Evolutionary conservation across 2,797 vertebrate genomes (phyloP).

Genomic region (Coregonus suidteri): DNA sequence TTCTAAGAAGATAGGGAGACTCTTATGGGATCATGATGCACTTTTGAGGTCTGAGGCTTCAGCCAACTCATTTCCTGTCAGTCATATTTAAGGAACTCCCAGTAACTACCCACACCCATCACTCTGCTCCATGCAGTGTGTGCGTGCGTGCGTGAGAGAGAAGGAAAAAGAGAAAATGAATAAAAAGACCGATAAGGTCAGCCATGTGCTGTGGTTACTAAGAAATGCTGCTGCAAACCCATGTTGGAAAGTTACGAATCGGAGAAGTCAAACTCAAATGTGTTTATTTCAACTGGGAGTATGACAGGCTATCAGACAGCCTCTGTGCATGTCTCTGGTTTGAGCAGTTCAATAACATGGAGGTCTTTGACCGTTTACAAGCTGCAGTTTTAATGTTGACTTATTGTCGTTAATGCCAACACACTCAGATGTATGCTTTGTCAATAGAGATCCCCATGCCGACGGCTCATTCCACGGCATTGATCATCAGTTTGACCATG

Average conservation of each 20-base stretch:
- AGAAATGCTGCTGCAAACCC: slow-evolving; percentile 75
- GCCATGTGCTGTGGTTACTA: slow-evolving; percentile 80
- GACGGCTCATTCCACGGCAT: neutral
- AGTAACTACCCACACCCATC: too few relatives aligned
- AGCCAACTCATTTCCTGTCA: too few relatives aligned
- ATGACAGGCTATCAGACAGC: slow-evolving; percentile 38
- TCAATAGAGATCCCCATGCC: neutral
- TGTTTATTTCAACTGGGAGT: slow-evolving; percentile 58
- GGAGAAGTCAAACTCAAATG: slow-evolving; percentile 67
- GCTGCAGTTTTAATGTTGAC: neutral
- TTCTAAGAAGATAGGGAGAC: neutral
- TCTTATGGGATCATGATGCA: too few relatives aligned
- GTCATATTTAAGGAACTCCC: too few relatives aligned
- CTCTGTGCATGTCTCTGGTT: slow-evolving; percentile 16
- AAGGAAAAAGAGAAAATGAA: slow-evolving; percentile 61
- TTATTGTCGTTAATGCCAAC: neutral
- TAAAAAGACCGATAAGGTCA: slow-evolving; percentile 77
- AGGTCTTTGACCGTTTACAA: slow-evolving; percentile 5
- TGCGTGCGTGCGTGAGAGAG: slow-evolving; percentile 17
- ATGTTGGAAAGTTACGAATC: slow-evolving; percentile 70
- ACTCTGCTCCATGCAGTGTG: too few relatives aligned
- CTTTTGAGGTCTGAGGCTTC: too few relatives aligned
- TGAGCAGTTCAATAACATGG: slow-evolving; percentile 10
- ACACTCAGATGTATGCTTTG: neutral
- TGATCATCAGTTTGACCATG: neutral